These are phyloP conservation scores for Porites australiensis DNA, from an alignment of 64 coral and sea anemone species.

Conservation along the genomic window DNA sequence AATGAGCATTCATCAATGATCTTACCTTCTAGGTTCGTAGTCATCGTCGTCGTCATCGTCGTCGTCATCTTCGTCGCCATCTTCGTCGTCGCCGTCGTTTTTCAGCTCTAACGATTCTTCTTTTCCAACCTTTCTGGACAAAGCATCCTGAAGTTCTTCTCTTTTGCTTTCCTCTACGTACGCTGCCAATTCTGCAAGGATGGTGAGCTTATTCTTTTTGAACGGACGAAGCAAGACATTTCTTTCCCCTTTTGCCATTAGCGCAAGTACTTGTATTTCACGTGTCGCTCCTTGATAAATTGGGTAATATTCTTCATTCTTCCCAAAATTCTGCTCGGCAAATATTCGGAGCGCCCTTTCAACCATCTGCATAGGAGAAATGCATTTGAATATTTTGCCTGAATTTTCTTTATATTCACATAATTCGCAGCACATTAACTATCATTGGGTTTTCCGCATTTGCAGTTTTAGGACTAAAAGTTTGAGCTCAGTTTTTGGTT, in stretches of 20 bases:
- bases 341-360: neutral
- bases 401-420: too few relatives aligned
- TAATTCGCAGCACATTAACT: too few relatives aligned
- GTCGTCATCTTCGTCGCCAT: neutral
- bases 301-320: neutral
- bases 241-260: neutral
- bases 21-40: neutral
- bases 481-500: too few relatives aligned
- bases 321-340: neutral
- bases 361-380: neutral
- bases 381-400: too few relatives aligned
- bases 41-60: neutral
- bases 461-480: too few relatives aligned
- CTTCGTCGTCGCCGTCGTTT: neutral
- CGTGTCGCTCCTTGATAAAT: neutral
- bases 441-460: too few relatives aligned
- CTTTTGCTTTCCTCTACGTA: neutral
- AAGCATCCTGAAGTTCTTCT: neutral
- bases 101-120: neutral
- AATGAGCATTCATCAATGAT: too few relatives aligned
- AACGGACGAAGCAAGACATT: neutral
- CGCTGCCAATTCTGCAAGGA: neutral
- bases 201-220: neutral
- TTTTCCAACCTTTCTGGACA: neutral
- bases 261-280: neutral